phyloP scores from a whole-genome alignment of 2,888 invertebrate genomes.

The Marasmarcha lunaedactyla region DNA sequence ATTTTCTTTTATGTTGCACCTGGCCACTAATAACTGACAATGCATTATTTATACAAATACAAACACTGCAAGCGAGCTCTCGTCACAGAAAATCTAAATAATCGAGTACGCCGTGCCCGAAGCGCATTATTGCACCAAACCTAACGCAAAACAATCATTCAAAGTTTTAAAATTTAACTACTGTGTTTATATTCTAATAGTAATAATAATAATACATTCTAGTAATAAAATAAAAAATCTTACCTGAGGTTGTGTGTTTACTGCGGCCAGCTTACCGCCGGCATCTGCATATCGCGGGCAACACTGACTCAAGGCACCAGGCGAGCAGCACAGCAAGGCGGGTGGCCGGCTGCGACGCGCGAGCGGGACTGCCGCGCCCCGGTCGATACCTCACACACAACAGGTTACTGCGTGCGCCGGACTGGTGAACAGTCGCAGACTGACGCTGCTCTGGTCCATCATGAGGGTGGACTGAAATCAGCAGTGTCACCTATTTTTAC shows the following conservation, averaged over 20 bases:
- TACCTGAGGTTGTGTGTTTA: conserved; percentile 40
- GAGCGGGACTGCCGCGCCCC: conserved; percentile 40
- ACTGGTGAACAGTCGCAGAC: conserved; percentile 17
- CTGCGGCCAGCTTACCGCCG: conserved; percentile 37
- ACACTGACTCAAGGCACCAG: conserved; percentile 15
- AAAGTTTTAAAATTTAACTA: too few species aligned
- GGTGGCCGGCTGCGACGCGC: conserved; percentile 12
- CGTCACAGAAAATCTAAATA: not conserved
- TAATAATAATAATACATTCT: too few species aligned
- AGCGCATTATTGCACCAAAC: not conserved
- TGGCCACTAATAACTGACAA: too few species aligned
- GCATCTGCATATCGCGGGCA: conserved; percentile 38
- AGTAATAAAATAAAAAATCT: not conserved
- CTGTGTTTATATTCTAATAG: too few species aligned
- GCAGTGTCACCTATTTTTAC: too few species aligned
- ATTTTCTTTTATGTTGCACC: too few species aligned
- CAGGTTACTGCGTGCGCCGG: conserved; percentile 62
- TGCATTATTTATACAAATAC: too few species aligned
- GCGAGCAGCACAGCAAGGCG: conserved; percentile 4
- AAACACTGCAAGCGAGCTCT: not conserved
- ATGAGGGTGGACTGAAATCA: not conserved
- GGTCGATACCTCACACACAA: conserved; percentile 50
- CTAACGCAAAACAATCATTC: not conserved
- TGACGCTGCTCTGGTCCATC: not conserved
- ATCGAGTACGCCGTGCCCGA: not conserved